Conservation (phyloP, 2,888 invertebrate genomes). For the Chrysolina oricalcia region DNA sequence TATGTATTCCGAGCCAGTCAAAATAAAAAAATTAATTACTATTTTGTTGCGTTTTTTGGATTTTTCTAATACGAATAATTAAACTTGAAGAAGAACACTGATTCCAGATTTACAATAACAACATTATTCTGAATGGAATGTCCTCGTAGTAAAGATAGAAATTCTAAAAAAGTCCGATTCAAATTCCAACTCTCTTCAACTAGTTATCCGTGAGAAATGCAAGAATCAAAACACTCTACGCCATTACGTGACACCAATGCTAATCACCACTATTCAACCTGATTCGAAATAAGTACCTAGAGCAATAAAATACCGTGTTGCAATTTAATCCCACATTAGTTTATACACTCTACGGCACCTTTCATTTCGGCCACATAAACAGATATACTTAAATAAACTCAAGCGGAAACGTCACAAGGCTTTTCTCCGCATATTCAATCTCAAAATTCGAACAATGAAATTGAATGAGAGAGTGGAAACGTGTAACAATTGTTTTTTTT, state of each 20-base stretch:
- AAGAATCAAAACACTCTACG: constrained; percentile 12
- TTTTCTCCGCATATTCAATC: constrained; percentile 32
- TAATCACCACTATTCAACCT: constrained; percentile 25
- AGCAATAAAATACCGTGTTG: constrained; percentile 31
- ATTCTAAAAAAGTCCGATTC: not conserved
- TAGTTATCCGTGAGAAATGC: constrained; percentile 11
- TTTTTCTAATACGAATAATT: no score
- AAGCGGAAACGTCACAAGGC: constrained; percentile 43
- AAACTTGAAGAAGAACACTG: no score
- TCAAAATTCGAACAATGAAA: not conserved
- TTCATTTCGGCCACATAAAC: constrained; percentile 24
- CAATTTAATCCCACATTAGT: constrained; percentile 29
- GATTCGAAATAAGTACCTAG: constrained; percentile 17
- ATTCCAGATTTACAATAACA: no score
- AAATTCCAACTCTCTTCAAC: not conserved
- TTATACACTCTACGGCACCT: constrained; percentile 10
- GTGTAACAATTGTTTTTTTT: not conserved
- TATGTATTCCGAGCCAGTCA: no score
- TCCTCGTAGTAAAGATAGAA: not conserved
- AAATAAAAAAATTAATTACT: no score
- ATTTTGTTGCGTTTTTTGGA: no score
- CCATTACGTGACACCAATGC: constrained; percentile 29
- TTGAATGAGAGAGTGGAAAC: not conserved
- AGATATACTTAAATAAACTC: constrained; percentile 3
- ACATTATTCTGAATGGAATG: no score